Evolutionary conservation across 2,113 vertebrate genomes (phyloP), one percentile per base, ranked within the genome.

Genomic region (Colossoma macropomum): DNA sequence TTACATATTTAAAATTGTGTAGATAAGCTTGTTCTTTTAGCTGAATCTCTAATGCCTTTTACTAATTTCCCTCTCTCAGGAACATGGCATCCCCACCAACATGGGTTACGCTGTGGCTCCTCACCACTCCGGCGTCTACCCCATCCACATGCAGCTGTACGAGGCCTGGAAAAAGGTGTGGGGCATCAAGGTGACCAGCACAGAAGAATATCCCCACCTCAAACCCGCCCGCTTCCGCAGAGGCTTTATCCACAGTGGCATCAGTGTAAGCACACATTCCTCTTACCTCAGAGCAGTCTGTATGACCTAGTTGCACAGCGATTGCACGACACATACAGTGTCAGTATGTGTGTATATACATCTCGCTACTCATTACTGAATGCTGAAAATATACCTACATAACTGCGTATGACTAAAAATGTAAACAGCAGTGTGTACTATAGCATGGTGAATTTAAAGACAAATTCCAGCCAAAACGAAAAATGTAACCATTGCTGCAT

Each of bases 131-230:
- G 96, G 96, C 0, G 96, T 96, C 56, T 97, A 97, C 85, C 96
- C 96, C 0, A 94, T 96, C 48, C 96, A 97, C 0, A 93, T 96
- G 82, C 96, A 96, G 89, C 87, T 97, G 11, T 97, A 97, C 0
- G 96, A 96, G 83, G 95, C 96, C 0, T 97, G 96, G 96, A 96
- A 96, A 89, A 96, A 94, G 87, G 94, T 97, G 62, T 97, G 96
- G 96, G 91, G 84, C 2, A 96, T 97, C 88, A 95, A 91, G 45
- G 96, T 97, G 89, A 97, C 96, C 0, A 97, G 96, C 91, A 97
- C 96, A 0, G 96, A 97, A 90, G 96, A 97, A 73, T 97, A 97
- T 68, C 96, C 96, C 0, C 96, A 97, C 86, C 93, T 97, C 89
- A 97, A 96, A 91, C 96, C 96, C 0, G 96, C 96, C 11, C 96